Conservation (phyloP, 2,888 invertebrate genomes). For the Slavum lentiscoides region DNA sequence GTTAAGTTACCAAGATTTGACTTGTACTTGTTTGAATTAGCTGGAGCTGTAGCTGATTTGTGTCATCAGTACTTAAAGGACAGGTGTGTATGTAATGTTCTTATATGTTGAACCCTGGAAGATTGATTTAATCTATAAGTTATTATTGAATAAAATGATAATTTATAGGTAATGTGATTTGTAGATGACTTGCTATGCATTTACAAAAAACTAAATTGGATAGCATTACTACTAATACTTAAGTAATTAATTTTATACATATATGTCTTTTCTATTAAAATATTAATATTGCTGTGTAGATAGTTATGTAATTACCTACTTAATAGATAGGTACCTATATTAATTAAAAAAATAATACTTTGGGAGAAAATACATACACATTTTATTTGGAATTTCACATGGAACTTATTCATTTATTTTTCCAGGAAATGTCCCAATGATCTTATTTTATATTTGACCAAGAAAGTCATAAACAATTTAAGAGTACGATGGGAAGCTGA, state of each 20-base stretch:
- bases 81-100: slow-evolving; percentile 65
- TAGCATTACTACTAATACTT: no score
- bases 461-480: slow-evolving; percentile 71
- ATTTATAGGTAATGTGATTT: no score
- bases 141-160: no score
- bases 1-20: slow-evolving; percentile 66
- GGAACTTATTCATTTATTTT: slow-evolving; percentile 56
- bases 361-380: no score
- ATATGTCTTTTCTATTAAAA: neutral
- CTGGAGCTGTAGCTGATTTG: slow-evolving; percentile 77
- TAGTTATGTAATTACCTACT: no score
- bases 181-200: no score
- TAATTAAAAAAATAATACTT: no score
- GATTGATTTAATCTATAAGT: neutral
- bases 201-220: no score
- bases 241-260: no score
- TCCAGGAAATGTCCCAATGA: slow-evolving; percentile 73
- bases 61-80: slow-evolving; percentile 75
- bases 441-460: slow-evolving; percentile 70
- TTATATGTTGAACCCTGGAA: neutral
- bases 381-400: neutral
- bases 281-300: neutral
- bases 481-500: slow-evolving; percentile 68
- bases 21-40: slow-evolving; percentile 67
- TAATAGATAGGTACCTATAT: no score